Evolutionary conservation across 37 sponge, comb jelly and placozoan species (phyloP).

Genomic region (Tethya wilhelma): DNA sequence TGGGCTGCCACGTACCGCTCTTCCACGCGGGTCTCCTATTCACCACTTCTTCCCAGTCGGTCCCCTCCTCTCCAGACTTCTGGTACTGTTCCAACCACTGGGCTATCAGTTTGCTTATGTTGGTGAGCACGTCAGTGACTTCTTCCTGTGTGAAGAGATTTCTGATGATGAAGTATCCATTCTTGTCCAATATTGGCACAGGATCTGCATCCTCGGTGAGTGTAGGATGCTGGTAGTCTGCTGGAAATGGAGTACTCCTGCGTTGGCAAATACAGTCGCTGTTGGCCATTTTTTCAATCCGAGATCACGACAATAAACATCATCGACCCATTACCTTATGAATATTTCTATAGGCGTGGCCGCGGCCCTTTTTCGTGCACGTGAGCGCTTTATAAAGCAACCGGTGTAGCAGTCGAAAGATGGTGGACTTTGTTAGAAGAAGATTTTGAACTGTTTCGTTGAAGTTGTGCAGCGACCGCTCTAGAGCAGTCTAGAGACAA

Average conservation of each 20-base stretch:
- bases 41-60: constrained; percentile 66
- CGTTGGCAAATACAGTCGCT: constrained; percentile 12
- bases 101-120: constrained; percentile 10
- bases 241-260: neutral
- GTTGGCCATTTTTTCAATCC: no score
- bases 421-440: no score
- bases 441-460: no score
- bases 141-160: constrained; percentile 39
- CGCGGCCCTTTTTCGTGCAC: no score
- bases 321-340: no score
- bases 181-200: constrained; percentile 6
- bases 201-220: constrained; percentile 16
- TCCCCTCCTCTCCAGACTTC: constrained; percentile 30
- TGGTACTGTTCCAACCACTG: constrained; percentile 49
- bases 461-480: no score
- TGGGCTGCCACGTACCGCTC: constrained; percentile 23
- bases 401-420: no score
- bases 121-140: constrained; percentile 30
- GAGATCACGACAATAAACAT: no score
- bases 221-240: constrained; percentile 6
- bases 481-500: no score
- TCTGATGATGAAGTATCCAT: constrained; percentile 60
- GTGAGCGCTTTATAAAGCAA: no score
- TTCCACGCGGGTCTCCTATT: constrained; percentile 61
- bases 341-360: no score